phyloP scores from a whole-genome alignment of 1,140 invertebrate species.

The Drosophila biarmipes region DNA sequence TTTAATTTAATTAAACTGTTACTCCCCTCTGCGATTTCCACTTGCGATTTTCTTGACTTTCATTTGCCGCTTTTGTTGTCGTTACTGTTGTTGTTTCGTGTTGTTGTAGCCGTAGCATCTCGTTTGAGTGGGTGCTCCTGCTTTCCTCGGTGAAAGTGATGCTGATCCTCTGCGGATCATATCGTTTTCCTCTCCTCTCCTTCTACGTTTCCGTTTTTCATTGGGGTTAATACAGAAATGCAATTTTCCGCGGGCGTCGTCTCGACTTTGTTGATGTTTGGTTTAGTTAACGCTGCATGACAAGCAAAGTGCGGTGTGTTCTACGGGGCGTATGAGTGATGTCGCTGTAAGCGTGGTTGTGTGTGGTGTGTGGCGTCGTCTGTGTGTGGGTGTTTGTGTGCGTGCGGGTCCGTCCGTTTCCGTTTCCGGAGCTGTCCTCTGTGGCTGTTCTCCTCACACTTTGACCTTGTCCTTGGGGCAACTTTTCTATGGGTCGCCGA shows the following conservation, averaged over 20 bases:
- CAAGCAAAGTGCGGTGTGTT: conserved; percentile 74
- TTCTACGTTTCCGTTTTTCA: no score
- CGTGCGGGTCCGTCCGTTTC: conserved; percentile 11
- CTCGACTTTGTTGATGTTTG: conserved; percentile 79
- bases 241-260: conserved; percentile 81
- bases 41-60: conserved; percentile 17
- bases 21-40: conserved; percentile 26
- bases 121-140: conserved; percentile 24
- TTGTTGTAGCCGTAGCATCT: conserved; percentile 1
- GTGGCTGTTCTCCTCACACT: conserved; percentile 37
- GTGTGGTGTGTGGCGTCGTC: background rate
- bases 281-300: conserved; percentile 72
- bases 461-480: conserved; percentile 47
- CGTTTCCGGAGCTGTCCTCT: conserved; percentile 24
- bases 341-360: conserved; percentile 25
- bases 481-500: conserved; percentile 43
- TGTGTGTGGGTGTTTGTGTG: conserved; percentile 14
- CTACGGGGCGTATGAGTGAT: conserved; percentile 57
- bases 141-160: conserved; percentile 42
- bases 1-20: conserved; percentile 75
- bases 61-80: conserved; percentile 20
- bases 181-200: conserved; percentile 3
- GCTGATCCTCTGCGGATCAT: conserved; percentile 19
- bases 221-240: conserved; percentile 78
- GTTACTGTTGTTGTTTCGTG: conserved; percentile 2